Conservation (phyloP, 2,888 invertebrate species). For the Chesias legatella region DNA sequence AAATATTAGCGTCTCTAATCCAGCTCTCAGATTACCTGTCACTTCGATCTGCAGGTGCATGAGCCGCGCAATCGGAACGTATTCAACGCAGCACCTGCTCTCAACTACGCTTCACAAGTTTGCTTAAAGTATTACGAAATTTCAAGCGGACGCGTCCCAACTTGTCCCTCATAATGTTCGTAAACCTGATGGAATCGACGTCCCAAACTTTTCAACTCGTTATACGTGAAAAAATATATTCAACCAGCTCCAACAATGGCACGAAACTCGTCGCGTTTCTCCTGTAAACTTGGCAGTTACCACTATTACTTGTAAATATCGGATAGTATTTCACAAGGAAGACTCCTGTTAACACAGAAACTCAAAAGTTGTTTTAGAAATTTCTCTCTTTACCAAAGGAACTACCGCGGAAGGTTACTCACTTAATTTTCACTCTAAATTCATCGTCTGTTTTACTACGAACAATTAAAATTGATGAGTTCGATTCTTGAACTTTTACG, state of each 20-base stretch:
- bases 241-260: conserved; percentile 43
- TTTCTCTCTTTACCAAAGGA: conserved; percentile 30
- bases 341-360: conserved; percentile 46
- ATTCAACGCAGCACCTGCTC: conserved; percentile 70
- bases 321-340: conserved; percentile 54
- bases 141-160: conserved; percentile 55
- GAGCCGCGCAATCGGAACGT: conserved; percentile 48
- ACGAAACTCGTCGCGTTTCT: conserved; percentile 29
- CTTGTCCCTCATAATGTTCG: conserved; percentile 62
- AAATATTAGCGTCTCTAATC: no score
- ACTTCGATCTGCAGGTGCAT: conserved; percentile 37
- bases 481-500: conserved; percentile 24
- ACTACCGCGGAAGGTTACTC: conserved; percentile 31
- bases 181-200: conserved; percentile 59
- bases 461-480: conserved; percentile 32
- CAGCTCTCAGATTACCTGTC: no score
- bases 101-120: conserved; percentile 64
- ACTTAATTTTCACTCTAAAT: conserved; percentile 33
- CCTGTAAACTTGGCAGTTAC: conserved; percentile 38
- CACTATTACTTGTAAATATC: conserved; percentile 51
- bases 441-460: conserved; percentile 27
- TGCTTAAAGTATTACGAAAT: conserved; percentile 73
- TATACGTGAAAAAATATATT: conserved; percentile 48
- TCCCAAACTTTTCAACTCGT: conserved; percentile 54
- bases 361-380: conserved; percentile 51